Conservation (phyloP, 2,888 invertebrate species). For the Caenorhabditis macrosperma region DNA sequence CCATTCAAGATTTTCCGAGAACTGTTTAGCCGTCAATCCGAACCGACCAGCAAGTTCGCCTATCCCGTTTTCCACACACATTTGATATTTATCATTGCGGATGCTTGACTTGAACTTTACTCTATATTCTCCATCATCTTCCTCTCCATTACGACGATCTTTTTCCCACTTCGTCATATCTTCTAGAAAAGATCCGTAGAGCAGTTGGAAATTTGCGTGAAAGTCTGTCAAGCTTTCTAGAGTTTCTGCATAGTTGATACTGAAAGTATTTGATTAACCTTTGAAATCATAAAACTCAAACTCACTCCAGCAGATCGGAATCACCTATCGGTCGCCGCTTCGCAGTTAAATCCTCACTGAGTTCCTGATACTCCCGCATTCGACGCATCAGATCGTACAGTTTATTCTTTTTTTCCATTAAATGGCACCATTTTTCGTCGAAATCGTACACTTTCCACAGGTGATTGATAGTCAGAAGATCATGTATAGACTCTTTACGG, state of each 20-base stretch:
- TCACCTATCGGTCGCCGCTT: constrained; percentile 59
- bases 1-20: constrained; percentile 90
- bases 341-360: constrained; percentile 48
- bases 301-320: constrained; percentile 66
- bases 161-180: constrained; percentile 80
- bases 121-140: constrained; percentile 27
- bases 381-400: constrained; percentile 89
- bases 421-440: constrained; percentile 87
- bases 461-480: constrained; percentile 89
- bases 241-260: constrained; percentile 87
- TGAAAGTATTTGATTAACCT: constrained; percentile 31
- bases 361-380: constrained; percentile 92
- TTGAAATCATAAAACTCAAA: background rate
- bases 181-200: constrained; percentile 87
- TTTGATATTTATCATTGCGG: constrained; percentile 70
- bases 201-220: constrained; percentile 89
- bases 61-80: constrained; percentile 75
- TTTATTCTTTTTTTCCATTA: constrained; percentile 62
- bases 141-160: constrained; percentile 13
- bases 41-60: constrained; percentile 85
- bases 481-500: constrained; percentile 94
- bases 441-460: constrained; percentile 97
- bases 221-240: constrained; percentile 94
- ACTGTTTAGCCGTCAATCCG: constrained; percentile 93
- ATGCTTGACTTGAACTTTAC: constrained; percentile 65